Evolutionary conservation across 2,113 vertebrate species (phyloP), one percentile per base, ranked within the genome.

Genomic region (Leucosticte australis): DNA sequence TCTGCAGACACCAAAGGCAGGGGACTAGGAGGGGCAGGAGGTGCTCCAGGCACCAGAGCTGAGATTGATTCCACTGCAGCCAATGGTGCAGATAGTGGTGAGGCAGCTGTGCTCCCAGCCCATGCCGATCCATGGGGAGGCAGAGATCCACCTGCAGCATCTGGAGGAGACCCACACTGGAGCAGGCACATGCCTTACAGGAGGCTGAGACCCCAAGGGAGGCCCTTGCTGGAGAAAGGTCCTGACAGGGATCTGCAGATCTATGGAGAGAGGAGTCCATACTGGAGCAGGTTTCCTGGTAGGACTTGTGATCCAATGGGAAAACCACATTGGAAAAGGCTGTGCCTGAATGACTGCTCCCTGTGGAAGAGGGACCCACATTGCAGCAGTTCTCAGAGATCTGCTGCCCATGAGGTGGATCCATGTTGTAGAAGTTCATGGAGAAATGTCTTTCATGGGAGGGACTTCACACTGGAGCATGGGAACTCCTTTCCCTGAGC

Each of bases 181-280:
- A 65, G 30, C 4, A 65, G 15, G 2, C 2, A 4, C 28, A 23
- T 39, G 49, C 15, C 22, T 55, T 10, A 55, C 22, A 47, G 49
- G 3, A 37, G 18, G 8, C 18, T 55, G 28, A 39, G 15, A 55
- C 0, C 28, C 12, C n/a, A 28, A 4, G 23, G 49, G 18, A 74
- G 2, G 23, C 9, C 17, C 13, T 1, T 74, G 28, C 28, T 39
- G 50, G 15, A 56, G 5, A 15, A 74, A 19, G 9, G 3, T 63
- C 28, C 39, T 27, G 57, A 13, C 8, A 83, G 21, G 13, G n/a
- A 39, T 4, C 33, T 47, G n/a, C 23, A 56, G 23, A 56, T 10
- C 15, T 0, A 0, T n/a, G 41, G 28, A 47, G 15, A 84, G 41
- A 19, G 18, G 4, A 74, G 14, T 2, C 14, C 41, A 53, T 1